Percentiles rank a stretch among this genome's conserved stretches.
Evolutionary conservation across 2,113 vertebrate genomes (phyloP).

Genomic region (Anarhynchus alexandrinus): DNA sequence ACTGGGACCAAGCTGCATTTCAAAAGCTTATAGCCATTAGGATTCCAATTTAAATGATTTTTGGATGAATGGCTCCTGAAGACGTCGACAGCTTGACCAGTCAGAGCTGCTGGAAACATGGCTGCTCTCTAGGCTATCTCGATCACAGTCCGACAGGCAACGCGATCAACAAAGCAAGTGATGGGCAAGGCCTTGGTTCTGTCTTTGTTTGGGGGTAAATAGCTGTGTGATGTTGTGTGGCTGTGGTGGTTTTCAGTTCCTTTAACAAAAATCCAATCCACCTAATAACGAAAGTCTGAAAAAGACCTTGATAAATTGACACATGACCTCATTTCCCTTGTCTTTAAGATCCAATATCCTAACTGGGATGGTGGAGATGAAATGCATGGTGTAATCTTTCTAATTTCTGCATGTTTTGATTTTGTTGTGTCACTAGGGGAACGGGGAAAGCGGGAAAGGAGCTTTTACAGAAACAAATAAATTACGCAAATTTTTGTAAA

Average conservation of each 20-base stretch:
- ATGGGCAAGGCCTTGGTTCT: conserved; percentile 82
- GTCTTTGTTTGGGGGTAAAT: conserved; percentile 91
- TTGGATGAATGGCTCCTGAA: conserved; percentile 83
- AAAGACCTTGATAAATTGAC: conserved; percentile 79
- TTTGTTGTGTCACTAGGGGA: conserved; percentile 63
- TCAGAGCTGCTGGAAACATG: conserved; percentile 79
- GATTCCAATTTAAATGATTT: conserved; percentile 79
- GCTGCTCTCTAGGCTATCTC: conserved; percentile 75
- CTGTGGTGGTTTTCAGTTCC: conserved; percentile 85
- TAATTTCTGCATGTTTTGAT: conserved; percentile 84
- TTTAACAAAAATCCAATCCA: conserved; percentile 81
- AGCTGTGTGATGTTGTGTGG: conserved; percentile 87
- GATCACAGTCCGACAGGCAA: conserved; percentile 77
- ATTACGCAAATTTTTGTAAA: conserved; percentile 64
- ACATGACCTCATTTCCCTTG: conserved; percentile 73
- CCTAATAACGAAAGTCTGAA: conserved; percentile 71
- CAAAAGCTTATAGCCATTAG: conserved; percentile 75
- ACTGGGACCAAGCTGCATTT: conserved; percentile 75
- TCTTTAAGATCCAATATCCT: conserved; percentile 68
- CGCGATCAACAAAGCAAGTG: conserved; percentile 78
- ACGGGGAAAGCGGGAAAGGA: conserved; percentile 45
- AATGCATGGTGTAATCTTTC: conserved; percentile 78
- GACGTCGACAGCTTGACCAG: conserved; percentile 80
- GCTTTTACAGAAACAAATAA: conserved; percentile 67
- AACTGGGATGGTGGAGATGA: conserved; percentile 76